Evolutionary conservation across 2,888 invertebrate species (phyloP).

Genomic region (Nomada ruficornis): DNA sequence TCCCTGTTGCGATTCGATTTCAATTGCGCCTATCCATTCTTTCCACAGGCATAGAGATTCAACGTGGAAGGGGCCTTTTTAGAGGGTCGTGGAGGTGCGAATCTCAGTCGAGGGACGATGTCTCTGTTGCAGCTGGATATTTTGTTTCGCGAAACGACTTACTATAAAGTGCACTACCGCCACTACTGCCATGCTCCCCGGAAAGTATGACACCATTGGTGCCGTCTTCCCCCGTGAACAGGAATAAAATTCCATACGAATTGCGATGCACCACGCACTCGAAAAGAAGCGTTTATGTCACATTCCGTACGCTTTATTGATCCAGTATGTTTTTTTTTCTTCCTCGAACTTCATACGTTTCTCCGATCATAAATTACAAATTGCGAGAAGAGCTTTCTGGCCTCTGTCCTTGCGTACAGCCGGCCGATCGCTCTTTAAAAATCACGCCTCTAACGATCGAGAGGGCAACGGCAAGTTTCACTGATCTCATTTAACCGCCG

Average conservation of each 20-base stretch:
- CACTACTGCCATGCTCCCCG: background rate
- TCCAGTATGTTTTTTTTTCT: too few relatives aligned
- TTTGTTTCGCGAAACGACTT: background rate
- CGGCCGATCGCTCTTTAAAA: background rate
- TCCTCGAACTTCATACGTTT: background rate
- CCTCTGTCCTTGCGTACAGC: too few relatives aligned
- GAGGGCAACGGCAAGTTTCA: background rate
- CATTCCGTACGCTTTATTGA: too few relatives aligned
- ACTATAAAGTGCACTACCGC: constrained; percentile 9
- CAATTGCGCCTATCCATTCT: background rate
- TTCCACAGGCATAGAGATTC: too few relatives aligned
- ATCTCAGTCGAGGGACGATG: constrained; percentile 1
- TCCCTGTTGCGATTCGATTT: background rate
- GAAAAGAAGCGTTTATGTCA: background rate
- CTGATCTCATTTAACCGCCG: constrained; percentile 11
- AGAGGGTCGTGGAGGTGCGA: background rate
- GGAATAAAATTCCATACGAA: background rate
- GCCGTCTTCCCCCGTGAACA: background rate
- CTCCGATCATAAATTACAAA: constrained; percentile 6
- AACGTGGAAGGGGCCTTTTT: background rate
- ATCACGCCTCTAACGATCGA: constrained; percentile 20
- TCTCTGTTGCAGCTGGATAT: background rate
- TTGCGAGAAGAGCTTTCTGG: constrained; percentile 14
- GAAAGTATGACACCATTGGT: background rate
- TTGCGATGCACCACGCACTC: background rate